Conservation (phyloP, 2,113 vertebrate species). For the Gymnobelideus leadbeateri region DNA sequence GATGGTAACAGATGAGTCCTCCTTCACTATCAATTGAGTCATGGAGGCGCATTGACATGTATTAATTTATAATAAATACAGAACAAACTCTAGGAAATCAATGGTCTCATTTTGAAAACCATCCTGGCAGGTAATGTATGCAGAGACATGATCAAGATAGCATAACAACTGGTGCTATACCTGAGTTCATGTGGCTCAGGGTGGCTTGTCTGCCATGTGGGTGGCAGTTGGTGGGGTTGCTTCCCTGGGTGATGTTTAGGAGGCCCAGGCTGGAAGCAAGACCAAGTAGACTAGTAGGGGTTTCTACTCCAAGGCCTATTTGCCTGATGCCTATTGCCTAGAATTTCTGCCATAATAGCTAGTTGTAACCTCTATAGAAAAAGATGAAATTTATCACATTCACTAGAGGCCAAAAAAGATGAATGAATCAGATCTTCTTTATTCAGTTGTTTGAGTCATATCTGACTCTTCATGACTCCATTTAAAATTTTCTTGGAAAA, state of each 20-base stretch:
- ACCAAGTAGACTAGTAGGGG: neutral
- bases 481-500: neutral
- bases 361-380: neutral
- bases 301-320: neutral
- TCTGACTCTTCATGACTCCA: neutral
- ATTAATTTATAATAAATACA: neutral
- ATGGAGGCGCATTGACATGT: neutral
- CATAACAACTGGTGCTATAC: neutral
- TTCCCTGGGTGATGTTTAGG: neutral
- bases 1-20: neutral
- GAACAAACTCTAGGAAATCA: conserved; percentile 1
- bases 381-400: neutral
- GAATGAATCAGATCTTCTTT: neutral
- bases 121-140: neutral
- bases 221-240: neutral
- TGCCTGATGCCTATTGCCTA: neutral
- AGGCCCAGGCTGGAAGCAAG: neutral
- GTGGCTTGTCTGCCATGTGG: neutral
- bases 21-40: neutral
- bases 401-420: neutral
- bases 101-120: neutral
- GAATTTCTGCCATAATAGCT: neutral
- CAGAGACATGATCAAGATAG: neutral
- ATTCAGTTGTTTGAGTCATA: neutral
- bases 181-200: neutral